These are phyloP conservation scores for Pocota personata DNA, from an alignment of 2,888 invertebrate species.

Conservation along the genomic window DNA sequence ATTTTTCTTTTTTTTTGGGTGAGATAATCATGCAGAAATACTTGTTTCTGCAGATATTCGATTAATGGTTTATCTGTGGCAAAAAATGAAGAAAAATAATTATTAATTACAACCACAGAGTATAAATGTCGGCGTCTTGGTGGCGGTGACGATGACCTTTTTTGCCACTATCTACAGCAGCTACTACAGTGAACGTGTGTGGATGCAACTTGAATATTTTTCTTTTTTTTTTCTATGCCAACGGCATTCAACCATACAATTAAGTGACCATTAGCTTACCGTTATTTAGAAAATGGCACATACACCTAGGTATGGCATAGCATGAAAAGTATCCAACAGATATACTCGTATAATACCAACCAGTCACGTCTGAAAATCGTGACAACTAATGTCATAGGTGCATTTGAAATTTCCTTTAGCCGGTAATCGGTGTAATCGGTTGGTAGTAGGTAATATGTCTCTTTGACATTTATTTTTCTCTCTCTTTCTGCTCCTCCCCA, in stretches of 20 bases:
- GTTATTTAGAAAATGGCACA: slow-evolving; percentile 72
- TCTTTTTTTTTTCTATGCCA: slow-evolving; percentile 43
- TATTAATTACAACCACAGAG: slow-evolving; percentile 38
- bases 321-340: slow-evolving; percentile 15
- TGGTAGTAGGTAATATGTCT: slow-evolving; percentile 24
- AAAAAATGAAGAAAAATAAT: slow-evolving; percentile 26
- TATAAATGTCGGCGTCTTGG: slow-evolving; percentile 25
- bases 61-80: slow-evolving; percentile 47
- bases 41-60: slow-evolving; percentile 60
- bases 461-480: slow-evolving; percentile 63
- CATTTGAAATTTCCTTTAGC: slow-evolving; percentile 67
- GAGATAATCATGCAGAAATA: slow-evolving; percentile 62
- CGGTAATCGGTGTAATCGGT: slow-evolving; percentile 60
- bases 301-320: slow-evolving; percentile 43
- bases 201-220: slow-evolving; percentile 48
- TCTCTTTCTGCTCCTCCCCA: not conserved
- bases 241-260: slow-evolving; percentile 50
- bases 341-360: slow-evolving; percentile 28
- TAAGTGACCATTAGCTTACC: slow-evolving; percentile 69
- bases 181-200: slow-evolving; percentile 7
- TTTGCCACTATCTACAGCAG: slow-evolving; percentile 23
- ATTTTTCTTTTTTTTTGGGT: slow-evolving; percentile 32
- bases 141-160: slow-evolving; percentile 67
- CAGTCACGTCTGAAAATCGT: slow-evolving; percentile 77
- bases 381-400: slow-evolving; percentile 74